Evolutionary conservation across 2,113 vertebrate genomes (phyloP).

Genomic region (Microtus pennsylvanicus): DNA sequence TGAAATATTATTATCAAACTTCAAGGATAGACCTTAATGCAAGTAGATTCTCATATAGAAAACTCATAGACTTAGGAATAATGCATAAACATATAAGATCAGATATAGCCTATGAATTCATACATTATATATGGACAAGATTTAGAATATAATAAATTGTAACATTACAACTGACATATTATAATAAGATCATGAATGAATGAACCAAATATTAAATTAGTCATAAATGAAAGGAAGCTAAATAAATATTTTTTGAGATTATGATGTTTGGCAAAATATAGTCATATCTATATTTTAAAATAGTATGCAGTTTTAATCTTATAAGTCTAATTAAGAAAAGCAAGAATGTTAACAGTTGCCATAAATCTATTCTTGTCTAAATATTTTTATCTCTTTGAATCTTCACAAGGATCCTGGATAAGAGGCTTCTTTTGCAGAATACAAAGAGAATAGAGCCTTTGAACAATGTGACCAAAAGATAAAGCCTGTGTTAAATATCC

Average conservation of each 20-base stretch:
- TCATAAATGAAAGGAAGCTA: background rate
- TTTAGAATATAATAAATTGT: background rate
- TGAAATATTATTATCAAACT: background rate
- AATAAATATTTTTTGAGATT: background rate
- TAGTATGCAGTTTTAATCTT: background rate
- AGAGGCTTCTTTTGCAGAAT: background rate
- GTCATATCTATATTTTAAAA: background rate
- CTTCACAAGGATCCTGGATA: conserved; percentile 9
- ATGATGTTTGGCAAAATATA: background rate
- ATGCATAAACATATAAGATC: background rate
- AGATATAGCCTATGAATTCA: too few species aligned
- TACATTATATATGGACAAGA: background rate
- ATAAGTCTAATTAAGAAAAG: background rate
- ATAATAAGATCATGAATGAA: background rate
- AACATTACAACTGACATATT: background rate
- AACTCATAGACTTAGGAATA: background rate
- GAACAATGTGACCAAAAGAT: background rate
- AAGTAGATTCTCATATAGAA: background rate
- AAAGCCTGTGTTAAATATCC: background rate
- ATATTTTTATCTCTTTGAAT: background rate
- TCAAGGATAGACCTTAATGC: background rate
- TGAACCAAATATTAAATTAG: background rate
- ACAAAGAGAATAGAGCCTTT: background rate
- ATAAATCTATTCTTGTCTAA: background rate
- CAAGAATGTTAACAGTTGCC: background rate